These are phyloP conservation scores for Tetheella fluctuosa DNA, from an alignment of 2,888 invertebrate species.

Conservation along the genomic window DNA sequence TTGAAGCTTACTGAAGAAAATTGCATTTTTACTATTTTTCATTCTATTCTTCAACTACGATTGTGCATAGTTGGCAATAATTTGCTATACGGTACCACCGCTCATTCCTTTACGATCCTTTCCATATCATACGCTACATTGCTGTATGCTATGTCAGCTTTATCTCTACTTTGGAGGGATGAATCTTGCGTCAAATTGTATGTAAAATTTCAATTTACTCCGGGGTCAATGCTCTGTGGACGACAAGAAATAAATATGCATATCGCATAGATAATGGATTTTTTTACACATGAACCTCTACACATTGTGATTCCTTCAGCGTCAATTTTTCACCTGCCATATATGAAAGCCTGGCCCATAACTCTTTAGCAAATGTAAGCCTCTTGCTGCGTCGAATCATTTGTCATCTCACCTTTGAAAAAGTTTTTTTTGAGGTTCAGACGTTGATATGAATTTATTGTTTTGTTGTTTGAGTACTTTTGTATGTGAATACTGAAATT, in stretches of 20 bases:
- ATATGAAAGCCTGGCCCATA: constrained; percentile 52
- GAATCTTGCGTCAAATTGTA: constrained; percentile 10
- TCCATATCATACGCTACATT: neutral
- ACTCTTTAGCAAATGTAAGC: constrained; percentile 58
- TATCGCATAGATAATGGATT: constrained; percentile 13
- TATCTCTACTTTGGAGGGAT: neutral
- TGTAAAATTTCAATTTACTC: constrained; percentile 11
- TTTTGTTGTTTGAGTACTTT: constrained; percentile 14
- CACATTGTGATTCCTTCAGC: constrained; percentile 48
- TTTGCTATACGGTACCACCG: neutral
- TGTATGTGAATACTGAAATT: neutral
- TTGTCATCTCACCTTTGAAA: constrained; percentile 55
- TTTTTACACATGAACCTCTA: constrained; percentile 36
- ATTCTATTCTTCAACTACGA: neutral
- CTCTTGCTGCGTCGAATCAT: constrained; percentile 45
- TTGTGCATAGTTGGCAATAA: neutral
- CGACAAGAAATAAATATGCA: neutral
- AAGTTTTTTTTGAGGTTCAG: constrained; percentile 42
- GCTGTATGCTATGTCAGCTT: neutral
- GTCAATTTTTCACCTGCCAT: constrained; percentile 58
- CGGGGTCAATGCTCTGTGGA: constrained; percentile 14
- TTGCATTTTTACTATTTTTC: neutral
- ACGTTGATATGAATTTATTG: constrained; percentile 28
- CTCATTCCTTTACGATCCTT: neutral
- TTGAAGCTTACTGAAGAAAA: too few relatives aligned